phyloP scores from a whole-genome alignment of 1,140 invertebrate genomes.

The Drosophila takahashii region DNA sequence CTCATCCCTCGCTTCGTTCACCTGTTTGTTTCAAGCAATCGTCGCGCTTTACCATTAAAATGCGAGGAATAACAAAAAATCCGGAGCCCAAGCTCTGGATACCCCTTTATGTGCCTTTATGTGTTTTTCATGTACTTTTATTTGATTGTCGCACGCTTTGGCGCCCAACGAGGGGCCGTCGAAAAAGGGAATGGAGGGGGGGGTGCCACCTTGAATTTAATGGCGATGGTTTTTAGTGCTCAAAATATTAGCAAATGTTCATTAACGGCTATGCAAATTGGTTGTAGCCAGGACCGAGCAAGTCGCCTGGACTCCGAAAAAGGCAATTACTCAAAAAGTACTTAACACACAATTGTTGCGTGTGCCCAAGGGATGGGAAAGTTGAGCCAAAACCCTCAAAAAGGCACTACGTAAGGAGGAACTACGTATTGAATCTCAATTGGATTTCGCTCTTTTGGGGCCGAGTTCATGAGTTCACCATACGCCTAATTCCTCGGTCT shows the following conservation, averaged over 20 bases:
- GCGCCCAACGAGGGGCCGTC: slow-evolving; percentile 22
- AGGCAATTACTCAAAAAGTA: slow-evolving; percentile 74
- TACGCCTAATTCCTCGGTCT: slow-evolving; percentile 18
- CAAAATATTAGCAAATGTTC: slow-evolving; percentile 83
- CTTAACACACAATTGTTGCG: slow-evolving; percentile 74
- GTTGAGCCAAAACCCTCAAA: not conserved
- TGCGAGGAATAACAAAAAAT: slow-evolving; percentile 34
- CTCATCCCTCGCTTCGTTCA: slow-evolving; percentile 17
- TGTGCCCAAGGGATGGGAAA: slow-evolving; percentile 14
- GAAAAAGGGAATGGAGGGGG: too few relatives aligned
- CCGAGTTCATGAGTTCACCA: slow-evolving; percentile 1
- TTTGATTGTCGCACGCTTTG: slow-evolving; percentile 82
- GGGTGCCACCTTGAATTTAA: slow-evolving; percentile 40
- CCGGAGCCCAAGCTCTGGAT: slow-evolving; percentile 33
- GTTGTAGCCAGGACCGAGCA: slow-evolving; percentile 43
- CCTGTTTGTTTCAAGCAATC: slow-evolving; percentile 79
- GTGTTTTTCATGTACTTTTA: slow-evolving; percentile 83
- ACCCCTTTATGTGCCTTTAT: slow-evolving; percentile 73
- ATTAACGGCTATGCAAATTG: slow-evolving; percentile 82
- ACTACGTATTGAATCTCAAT: slow-evolving; percentile 26
- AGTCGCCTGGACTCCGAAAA: slow-evolving; percentile 34
- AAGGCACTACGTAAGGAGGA: not conserved
- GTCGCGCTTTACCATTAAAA: slow-evolving; percentile 79
- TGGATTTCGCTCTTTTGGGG: slow-evolving; percentile 1
- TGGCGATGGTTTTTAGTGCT: slow-evolving; percentile 76